These are phyloP conservation scores for Stomatorhinus walkeri DNA, from an alignment of 2,797 vertebrate genomes.

Conservation along the genomic window DNA sequence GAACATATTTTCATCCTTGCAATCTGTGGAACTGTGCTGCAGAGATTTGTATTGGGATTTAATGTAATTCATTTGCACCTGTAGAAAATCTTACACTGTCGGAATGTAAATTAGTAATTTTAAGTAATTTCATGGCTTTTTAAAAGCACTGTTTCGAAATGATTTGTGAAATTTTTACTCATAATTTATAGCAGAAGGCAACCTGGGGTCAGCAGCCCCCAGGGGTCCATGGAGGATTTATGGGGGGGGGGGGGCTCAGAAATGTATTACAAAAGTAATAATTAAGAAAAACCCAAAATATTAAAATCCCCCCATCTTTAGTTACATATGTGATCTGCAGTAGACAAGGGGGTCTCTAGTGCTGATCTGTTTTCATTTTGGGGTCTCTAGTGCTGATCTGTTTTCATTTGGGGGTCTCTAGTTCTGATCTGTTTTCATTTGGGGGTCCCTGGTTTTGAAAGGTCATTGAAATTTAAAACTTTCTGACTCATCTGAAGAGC, in stretches of 20 bases:
- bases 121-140: background rate
- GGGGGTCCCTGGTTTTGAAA: background rate
- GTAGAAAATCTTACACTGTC: background rate
- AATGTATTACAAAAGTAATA: background rate
- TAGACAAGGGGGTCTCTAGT: background rate
- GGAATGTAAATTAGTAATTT: background rate
- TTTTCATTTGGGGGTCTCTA: background rate
- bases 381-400: background rate
- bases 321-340: background rate
- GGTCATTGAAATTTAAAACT: background rate
- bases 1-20: background rate
- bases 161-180: background rate
- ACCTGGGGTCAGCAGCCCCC: background rate
- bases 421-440: background rate
- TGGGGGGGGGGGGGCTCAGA: background rate
- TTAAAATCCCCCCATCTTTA: background rate
- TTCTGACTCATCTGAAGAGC: constrained; percentile 21
- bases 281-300: background rate
- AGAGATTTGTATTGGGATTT: background rate
- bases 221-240: background rate
- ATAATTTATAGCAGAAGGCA: background rate
- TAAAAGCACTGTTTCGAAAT: background rate
- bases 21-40: background rate
- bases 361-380: background rate
- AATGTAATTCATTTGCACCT: constrained; percentile 1